Evolutionary conservation across 1,140 invertebrate genomes (phyloP).

Genomic region (Orchestia grillus): DNA sequence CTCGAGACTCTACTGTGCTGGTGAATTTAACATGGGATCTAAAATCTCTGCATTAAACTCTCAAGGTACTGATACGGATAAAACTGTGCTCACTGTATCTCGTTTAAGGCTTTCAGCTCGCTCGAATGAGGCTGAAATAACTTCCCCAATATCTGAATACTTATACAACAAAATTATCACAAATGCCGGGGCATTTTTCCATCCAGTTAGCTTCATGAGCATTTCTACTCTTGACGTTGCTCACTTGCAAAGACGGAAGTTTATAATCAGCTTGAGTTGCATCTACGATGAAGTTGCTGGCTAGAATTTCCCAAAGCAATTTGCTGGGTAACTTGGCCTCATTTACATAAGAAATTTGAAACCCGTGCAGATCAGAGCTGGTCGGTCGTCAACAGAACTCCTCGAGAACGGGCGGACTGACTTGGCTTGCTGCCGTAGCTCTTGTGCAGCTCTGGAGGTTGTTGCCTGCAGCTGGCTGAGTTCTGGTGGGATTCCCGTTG

Average conservation of each 20-base stretch:
- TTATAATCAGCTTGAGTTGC: constrained; percentile 8
- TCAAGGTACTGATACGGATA: no score
- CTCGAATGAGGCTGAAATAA: not conserved
- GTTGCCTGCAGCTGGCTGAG: no score
- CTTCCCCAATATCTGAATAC: not conserved
- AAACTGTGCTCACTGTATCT: no score
- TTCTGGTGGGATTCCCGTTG: no score
- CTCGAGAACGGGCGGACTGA: not conserved
- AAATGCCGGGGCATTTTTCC: not conserved
- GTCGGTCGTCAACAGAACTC: not conserved
- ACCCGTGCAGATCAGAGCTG: not conserved
- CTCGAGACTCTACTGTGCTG: no score
- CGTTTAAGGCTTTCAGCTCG: no score
- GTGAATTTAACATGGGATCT: no score
- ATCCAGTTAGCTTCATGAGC: not conserved
- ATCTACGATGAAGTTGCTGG: not conserved
- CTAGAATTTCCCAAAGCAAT: not conserved
- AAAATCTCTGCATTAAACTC: no score
- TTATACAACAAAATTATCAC: not conserved
- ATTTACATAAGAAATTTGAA: constrained; percentile 3
- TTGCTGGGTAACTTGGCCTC: not conserved
- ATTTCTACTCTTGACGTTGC: not conserved
- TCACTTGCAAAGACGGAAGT: not conserved
- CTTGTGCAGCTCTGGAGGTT: not conserved
- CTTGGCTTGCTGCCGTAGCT: not conserved